Percentiles rank a stretch among this genome's conserved stretches.
phyloP scores from a whole-genome alignment of 2,797 vertebrate species.

The Tapirus indicus region DNA sequence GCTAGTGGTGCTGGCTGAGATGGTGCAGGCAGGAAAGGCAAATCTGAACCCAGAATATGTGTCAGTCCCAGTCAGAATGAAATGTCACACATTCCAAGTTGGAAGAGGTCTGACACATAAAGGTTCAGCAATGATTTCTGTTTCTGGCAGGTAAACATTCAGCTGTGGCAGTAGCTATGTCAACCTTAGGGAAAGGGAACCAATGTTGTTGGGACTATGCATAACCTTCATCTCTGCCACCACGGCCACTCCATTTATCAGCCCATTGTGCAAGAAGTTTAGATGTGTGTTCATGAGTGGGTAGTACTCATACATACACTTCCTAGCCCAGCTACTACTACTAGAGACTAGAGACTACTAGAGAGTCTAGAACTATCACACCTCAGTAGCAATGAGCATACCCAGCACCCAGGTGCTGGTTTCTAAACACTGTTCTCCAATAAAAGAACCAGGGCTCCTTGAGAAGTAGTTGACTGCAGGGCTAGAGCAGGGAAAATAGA shows the following conservation, averaged over 20 bases:
- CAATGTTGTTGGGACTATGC: not conserved
- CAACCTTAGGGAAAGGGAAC: not conserved
- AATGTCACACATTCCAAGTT: not conserved
- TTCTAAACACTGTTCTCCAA: constrained; percentile 12
- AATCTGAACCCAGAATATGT: not conserved
- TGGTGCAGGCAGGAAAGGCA: not conserved
- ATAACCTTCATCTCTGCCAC: not conserved
- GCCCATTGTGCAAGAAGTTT: not conserved
- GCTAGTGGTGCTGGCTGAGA: not conserved
- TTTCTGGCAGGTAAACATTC: not conserved
- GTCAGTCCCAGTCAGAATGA: not conserved
- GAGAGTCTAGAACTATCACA: not conserved
- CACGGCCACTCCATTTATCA: not conserved
- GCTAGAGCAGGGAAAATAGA: not conserved
- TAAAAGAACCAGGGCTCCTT: not conserved
- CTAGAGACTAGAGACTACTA: not conserved
- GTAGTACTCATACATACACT: not conserved
- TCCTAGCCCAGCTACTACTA: not conserved
- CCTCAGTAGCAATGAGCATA: not conserved
- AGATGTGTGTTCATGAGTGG: not conserved
- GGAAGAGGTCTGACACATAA: not conserved
- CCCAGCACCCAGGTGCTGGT: not conserved
- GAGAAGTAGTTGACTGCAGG: not conserved
- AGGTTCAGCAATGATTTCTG: not conserved
- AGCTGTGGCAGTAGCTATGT: not conserved